Conservation (phyloP, 2,113 vertebrate species). For the Menura novaehollandiae region DNA sequence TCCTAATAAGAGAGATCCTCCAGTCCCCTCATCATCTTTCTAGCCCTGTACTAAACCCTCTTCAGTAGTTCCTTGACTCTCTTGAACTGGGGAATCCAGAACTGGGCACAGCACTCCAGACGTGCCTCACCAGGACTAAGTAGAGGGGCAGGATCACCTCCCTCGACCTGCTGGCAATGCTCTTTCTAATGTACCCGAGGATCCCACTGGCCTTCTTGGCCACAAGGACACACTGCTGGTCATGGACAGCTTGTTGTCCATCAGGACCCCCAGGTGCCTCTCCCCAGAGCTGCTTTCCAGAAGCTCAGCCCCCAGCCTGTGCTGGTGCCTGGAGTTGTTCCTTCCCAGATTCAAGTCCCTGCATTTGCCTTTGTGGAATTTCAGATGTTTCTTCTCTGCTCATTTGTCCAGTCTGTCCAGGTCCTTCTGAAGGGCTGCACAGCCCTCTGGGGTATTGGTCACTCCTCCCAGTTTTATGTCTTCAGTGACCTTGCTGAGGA, state of each 20-base stretch:
- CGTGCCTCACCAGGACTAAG: no score
- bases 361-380: background rate
- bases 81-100: background rate
- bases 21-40: background rate
- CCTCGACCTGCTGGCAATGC: accelerated
- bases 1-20: background rate
- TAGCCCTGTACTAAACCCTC: background rate
- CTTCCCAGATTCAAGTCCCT: accelerated
- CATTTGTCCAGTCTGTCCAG: background rate
- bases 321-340: background rate
- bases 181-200: background rate
- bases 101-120: background rate
- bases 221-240: background rate
- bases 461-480: background rate
- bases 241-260: background rate
- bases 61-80: background rate
- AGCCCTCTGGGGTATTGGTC: background rate
- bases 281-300: background rate
- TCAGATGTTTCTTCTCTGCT: background rate
- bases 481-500: background rate
- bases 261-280: background rate
- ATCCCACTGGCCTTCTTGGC: background rate
- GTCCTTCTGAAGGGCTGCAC: background rate
- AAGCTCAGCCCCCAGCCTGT: background rate
- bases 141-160: background rate